Base-by-base conservation (phyloP, 2,113 vertebrate species). In the Eulemur rufifrons region DNA sequence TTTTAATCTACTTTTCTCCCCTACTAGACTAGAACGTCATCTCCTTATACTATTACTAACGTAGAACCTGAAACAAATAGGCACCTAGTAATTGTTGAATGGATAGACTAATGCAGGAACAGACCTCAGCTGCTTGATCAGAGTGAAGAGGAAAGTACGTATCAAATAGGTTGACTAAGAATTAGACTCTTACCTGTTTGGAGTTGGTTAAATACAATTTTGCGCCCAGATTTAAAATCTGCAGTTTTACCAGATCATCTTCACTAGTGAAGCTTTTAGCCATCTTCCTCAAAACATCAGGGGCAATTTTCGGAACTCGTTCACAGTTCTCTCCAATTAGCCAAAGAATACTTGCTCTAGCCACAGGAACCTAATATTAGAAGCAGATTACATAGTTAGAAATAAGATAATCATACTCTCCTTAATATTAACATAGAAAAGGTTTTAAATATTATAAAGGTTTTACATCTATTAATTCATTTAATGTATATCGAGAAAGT, bases 121-220 rank as follows among this genome's bases (percentile, higher is more conserved):
- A 95, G 56, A 78, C 6, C 11, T 34, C 15, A 61, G 37, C 14
- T 47, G 15, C 42, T 88, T 83, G 18, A 92, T n/a, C n/a, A 52
- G 47, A 47, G 17, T 18, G 69, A 81, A 96, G 50, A 68, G 15
- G 23, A 64, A 86, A 42, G 39, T 1, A 50, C 3, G 3, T 47
- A 10, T 39, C 32, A 81, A 6, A 61, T 0, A 69, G 50, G 17
- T 8, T 74, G 18, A 95, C 21, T 45, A 61, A 89, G 25, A 12
- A 52, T 74, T n/a, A 85, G 56, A 50, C 14, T 86, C 92, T 98
- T 98, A 99, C 99, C 99, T 99, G 99, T 96, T 99, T 99, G 94
- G 99, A 99, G 98, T 99, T 99, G 95, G 99, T 99, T 97, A 99
- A 98, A 97, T 99, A 99, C 17, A 99, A 98, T 97, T 99, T 99